Conservation (phyloP, 2,113 vertebrate species). For the Vulpes lagopus region DNA sequence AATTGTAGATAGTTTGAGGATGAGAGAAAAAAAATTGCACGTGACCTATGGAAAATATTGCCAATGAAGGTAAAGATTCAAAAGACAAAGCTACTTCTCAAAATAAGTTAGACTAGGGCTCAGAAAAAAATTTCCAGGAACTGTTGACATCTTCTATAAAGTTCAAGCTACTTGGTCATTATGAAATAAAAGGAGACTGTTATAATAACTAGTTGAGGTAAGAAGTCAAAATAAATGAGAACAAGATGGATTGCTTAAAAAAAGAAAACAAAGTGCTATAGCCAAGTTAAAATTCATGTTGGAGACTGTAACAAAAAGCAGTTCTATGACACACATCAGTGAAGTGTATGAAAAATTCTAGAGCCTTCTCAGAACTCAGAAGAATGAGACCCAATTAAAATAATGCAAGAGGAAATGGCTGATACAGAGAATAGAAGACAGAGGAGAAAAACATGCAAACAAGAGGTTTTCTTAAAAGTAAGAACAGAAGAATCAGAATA, state of each 20-base stretch:
- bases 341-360: background rate
- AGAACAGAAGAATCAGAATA: background rate
- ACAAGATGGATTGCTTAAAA: background rate
- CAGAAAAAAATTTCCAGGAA: background rate
- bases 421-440: background rate
- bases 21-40: background rate
- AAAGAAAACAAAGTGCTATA: background rate
- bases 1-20: background rate
- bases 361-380: background rate
- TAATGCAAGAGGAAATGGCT: background rate
- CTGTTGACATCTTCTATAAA: background rate
- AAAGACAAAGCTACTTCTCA: background rate
- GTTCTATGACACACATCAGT: background rate
- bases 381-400: conserved; percentile 27
- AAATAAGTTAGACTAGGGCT: conserved; percentile 12
- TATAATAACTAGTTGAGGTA: background rate
- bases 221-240: conserved; percentile 10
- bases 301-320: background rate
- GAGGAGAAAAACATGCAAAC: background rate
- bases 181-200: background rate
- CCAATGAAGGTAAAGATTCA: background rate
- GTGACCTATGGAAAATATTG: background rate
- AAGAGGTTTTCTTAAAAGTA: background rate
- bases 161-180: background rate
- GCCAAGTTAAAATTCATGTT: background rate